Base-by-base conservation (phyloP, 1,140 invertebrate species). In the Paralvinella palmiformis region DNA sequence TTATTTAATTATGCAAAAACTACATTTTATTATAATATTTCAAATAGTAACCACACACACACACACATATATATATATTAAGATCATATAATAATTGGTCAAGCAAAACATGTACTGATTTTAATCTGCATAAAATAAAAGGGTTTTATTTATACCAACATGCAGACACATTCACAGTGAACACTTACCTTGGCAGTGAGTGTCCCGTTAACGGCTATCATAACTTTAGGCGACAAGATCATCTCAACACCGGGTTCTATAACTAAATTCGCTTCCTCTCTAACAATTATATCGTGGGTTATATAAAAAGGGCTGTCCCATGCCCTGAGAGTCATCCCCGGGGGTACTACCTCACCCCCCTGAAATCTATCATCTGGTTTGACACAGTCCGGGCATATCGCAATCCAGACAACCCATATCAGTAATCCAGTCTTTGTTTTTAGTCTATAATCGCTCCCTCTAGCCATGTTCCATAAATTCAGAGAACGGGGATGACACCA, bases 201-300 rank as follows among this genome's bases (percentile, higher is more conserved):
- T 68, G 88, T 86, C 68, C 94, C 94, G 72, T 88, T 85, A 22
- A 97, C 89, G 35, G 91, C 94, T 69, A 97, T 89, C 58, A 93
- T 94, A 71, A 91, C 87, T 82, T 91, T 91, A 2, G 92, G 89
- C 3, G 88, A 86, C 80, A 97, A 94, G 56, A 87, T 83, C 13
- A 98, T 81, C 70, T 87, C 87, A 0, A 93, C 90, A 0, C 94
- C 94, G 0, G 93, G 85, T 72, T 93, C 89, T 45, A 98, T 86
- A 29, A 88, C 82, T 50, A 96, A 81, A 72, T 88, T 86, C 0
- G 86, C 89, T 58, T 86, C 84, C 44, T 83, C 80, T 67, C 90
- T 87, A 31, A 96, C 83, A 53, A 88, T 84, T n/a, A 95, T 79
- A 80, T 95, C 91, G 73, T 90, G 87, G 33, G 86, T 83, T 20